These are phyloP conservation scores for Catharus minimus DNA, from an alignment of 2,113 vertebrate species.

Conservation along the genomic window DNA sequence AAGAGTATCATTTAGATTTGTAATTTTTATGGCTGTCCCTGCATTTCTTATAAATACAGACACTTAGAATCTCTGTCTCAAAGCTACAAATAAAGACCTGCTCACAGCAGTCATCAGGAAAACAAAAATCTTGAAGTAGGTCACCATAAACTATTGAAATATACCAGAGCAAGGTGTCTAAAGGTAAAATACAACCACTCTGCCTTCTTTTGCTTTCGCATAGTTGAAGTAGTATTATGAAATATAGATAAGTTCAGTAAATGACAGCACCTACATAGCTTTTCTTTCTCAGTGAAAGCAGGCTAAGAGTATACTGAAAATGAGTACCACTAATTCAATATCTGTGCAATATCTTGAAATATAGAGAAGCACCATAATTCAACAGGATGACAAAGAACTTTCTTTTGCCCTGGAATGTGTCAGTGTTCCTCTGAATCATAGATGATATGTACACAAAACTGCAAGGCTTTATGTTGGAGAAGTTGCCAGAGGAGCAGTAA, in stretches of 20 bases:
- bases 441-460: background rate
- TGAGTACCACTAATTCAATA: rapidly evolving
- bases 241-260: background rate
- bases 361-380: background rate
- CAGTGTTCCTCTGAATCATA: background rate
- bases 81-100: background rate
- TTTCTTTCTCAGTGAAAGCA: background rate
- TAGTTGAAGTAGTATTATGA: background rate
- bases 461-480: background rate
- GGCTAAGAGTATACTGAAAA: background rate
- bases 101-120: background rate
- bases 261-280: background rate
- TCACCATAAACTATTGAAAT: background rate
- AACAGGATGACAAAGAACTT: background rate
- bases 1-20: background rate
- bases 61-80: background rate
- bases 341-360: background rate
- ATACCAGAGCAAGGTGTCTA: background rate
- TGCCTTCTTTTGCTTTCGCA: background rate
- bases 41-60: background rate
- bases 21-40: background rate
- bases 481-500: background rate
- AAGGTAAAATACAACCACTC: background rate
- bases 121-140: background rate
- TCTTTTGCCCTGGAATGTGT: background rate